Evolutionary conservation across 2,113 vertebrate genomes (phyloP).

Genomic region (Pyrgilauda ruficollis): DNA sequence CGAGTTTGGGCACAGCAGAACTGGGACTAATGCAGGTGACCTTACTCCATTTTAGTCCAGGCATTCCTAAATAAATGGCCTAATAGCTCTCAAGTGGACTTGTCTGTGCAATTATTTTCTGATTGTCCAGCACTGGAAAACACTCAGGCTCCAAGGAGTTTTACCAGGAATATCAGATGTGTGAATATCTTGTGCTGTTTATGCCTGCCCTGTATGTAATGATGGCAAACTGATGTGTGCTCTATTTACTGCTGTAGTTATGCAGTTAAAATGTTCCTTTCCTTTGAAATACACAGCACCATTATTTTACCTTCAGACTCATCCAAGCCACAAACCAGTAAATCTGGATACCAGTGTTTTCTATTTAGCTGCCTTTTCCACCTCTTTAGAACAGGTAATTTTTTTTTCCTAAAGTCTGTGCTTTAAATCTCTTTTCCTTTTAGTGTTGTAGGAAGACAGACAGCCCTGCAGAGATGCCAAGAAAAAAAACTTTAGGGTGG

Average conservation of each 20-base stretch:
- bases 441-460: neutral
- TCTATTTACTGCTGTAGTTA: neutral
- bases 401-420: neutral
- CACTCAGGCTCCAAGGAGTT: neutral
- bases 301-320: neutral
- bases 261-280: neutral
- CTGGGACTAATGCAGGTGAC: neutral
- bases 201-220: neutral
- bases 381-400: neutral
- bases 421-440: neutral
- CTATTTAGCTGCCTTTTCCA: neutral
- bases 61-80: conserved; percentile 32
- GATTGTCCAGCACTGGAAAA: neutral
- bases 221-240: neutral
- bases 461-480: neutral
- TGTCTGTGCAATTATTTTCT: neutral
- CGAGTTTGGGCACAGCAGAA: neutral
- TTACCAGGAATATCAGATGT: neutral
- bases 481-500: neutral
- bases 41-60: neutral
- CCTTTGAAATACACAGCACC: neutral
- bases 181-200: neutral
- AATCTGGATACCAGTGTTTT: neutral
- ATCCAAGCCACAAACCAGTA: neutral
- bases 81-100: neutral